These are phyloP conservation scores for Amphipoea oculea DNA, from an alignment of 2,888 invertebrate species.

Conservation along the genomic window DNA sequence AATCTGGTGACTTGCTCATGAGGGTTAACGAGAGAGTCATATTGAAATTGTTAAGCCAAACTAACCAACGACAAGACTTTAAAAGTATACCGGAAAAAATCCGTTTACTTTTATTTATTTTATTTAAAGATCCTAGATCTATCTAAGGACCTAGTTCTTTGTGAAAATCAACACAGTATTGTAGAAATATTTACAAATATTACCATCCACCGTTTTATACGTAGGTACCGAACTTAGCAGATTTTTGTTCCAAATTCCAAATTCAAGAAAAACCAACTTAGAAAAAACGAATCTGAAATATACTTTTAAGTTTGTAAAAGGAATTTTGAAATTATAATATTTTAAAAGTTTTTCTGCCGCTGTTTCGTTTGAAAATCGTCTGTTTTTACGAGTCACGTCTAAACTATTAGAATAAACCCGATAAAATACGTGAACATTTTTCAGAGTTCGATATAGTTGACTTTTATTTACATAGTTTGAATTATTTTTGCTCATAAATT, in stretches of 20 bases:
- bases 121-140: neutral
- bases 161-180: neutral
- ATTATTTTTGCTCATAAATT: constrained; percentile 1
- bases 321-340: neutral
- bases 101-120: neutral
- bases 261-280: neutral
- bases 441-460: neutral
- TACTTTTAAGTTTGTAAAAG: neutral
- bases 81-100: neutral
- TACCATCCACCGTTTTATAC: no score
- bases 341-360: neutral
- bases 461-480: neutral
- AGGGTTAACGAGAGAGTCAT: no score
- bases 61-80: neutral
- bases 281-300: neutral
- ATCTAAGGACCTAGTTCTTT: neutral
- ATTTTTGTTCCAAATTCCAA: neutral
- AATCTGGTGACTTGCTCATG: no score
- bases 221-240: neutral
- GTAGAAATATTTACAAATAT: neutral
- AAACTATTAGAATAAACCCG: neutral
- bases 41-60: neutral
- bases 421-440: neutral
- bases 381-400: neutral
- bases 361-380: neutral